Evolutionary conservation across 2,888 invertebrate genomes (phyloP).

Genomic region (Meiosimyza platycephala): DNA sequence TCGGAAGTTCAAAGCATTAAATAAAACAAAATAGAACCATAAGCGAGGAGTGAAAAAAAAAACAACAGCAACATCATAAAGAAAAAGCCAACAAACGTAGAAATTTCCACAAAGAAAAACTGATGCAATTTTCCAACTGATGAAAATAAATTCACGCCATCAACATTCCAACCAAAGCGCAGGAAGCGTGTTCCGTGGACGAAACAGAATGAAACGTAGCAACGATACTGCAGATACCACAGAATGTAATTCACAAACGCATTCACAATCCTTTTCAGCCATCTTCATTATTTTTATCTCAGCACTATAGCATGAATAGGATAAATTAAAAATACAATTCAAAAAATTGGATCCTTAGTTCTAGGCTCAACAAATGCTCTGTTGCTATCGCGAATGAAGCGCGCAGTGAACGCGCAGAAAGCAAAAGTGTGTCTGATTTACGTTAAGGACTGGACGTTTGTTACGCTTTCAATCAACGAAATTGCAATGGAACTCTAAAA

Average conservation of each 20-base stretch:
- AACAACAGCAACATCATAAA: slow-evolving; percentile 5
- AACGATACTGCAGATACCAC: slow-evolving; percentile 12
- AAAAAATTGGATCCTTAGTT: background rate
- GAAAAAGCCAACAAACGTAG: slow-evolving; percentile 1
- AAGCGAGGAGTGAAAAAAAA: slow-evolving; percentile 25
- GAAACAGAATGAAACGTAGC: slow-evolving; percentile 5
- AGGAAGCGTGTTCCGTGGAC: background rate
- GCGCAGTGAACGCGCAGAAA: background rate
- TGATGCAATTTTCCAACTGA: slow-evolving; percentile 49
- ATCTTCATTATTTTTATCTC: slow-evolving; percentile 53
- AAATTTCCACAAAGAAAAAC: slow-evolving; percentile 36
- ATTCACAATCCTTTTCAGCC: slow-evolving; percentile 41
- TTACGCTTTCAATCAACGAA: slow-evolving; percentile 4
- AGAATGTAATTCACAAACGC: slow-evolving; percentile 23
- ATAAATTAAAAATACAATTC: slow-evolving; percentile 7
- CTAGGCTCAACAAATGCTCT: background rate
- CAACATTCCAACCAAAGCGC: slow-evolving; percentile 40
- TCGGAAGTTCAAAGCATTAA: slow-evolving; percentile 58
- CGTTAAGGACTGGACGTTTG: too few relatives aligned
- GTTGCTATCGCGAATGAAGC: background rate
- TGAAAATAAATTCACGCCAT: slow-evolving; percentile 52
- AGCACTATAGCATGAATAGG: slow-evolving; percentile 18
- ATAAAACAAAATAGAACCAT: slow-evolving; percentile 44
- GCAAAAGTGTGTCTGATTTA: background rate
- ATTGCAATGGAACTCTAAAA: slow-evolving; percentile 1